Evolutionary conservation across 2,113 vertebrate genomes (phyloP).

Genomic region (Glareola pratincola): DNA sequence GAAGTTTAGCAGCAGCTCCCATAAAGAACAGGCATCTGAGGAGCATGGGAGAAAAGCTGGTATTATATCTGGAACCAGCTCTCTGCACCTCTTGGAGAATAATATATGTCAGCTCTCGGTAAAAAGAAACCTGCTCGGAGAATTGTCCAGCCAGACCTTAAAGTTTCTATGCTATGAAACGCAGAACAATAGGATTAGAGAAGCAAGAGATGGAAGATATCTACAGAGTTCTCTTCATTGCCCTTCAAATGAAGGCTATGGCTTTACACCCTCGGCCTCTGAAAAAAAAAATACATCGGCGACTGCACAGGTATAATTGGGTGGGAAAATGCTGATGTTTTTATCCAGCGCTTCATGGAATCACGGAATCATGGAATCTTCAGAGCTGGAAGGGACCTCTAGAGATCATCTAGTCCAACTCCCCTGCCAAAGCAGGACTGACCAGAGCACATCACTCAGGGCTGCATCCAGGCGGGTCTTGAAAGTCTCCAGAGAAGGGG

Average conservation of each 20-base stretch:
- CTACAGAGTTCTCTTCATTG: background rate
- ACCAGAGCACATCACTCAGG: too few relatives aligned
- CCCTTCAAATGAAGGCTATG: background rate
- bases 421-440: too few relatives aligned
- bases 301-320: background rate
- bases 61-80: background rate
- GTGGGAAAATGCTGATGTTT: background rate
- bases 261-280: background rate
- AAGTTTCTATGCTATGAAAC: background rate
- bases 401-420: too few relatives aligned
- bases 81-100: background rate
- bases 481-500: too few relatives aligned
- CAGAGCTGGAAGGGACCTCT: too few relatives aligned
- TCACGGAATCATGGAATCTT: too few relatives aligned
- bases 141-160: background rate
- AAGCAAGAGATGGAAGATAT: background rate
- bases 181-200: background rate
- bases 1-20: background rate
- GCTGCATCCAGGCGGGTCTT: too few relatives aligned
- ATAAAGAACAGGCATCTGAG: background rate
- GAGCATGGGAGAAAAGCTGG: background rate
- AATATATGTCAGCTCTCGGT: background rate
- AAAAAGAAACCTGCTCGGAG: background rate
- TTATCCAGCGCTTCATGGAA: background rate
- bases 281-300: accelerated